A percentile compares a stretch with the other conserved stretches of the same genome.
Evolutionary conservation across 2,888 invertebrate genomes (phyloP).

Genomic region (Agapostemon virescens): DNA sequence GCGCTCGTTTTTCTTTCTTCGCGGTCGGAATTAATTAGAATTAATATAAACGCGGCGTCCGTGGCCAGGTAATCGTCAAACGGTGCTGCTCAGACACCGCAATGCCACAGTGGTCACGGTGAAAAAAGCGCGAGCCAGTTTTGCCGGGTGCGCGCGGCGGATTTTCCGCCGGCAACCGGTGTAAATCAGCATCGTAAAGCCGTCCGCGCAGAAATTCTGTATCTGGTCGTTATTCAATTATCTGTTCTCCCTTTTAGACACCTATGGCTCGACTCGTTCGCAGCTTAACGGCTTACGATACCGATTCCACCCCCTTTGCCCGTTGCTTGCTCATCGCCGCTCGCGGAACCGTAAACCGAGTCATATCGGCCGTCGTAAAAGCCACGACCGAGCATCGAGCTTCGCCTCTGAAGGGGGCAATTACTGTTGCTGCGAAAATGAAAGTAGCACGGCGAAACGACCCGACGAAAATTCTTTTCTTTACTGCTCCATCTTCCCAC

Average conservation of each 20-base stretch:
- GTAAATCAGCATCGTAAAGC: constrained; percentile 37
- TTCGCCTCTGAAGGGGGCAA: constrained; percentile 61
- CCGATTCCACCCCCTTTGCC: constrained; percentile 55
- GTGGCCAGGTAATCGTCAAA: neutral
- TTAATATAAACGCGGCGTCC: neutral
- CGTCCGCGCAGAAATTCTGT: constrained; percentile 34
- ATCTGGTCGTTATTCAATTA: constrained; percentile 59
- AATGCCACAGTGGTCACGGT: no score
- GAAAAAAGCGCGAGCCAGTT: neutral
- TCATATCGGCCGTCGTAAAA: constrained; percentile 70
- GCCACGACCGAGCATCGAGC: constrained; percentile 58
- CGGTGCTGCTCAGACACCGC: neutral
- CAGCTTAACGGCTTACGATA: constrained; percentile 68
- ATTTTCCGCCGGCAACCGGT: neutral
- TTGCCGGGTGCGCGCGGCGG: neutral
- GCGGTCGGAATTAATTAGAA: neutral
- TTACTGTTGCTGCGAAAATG: constrained; percentile 63
- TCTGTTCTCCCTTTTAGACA: constrained; percentile 50
- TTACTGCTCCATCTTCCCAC: constrained; percentile 13
- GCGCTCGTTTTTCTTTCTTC: no score
- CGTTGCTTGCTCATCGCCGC: constrained; percentile 46
- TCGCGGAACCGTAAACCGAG: constrained; percentile 69
- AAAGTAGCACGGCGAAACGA: constrained; percentile 36
- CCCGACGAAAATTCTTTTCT: constrained; percentile 17
- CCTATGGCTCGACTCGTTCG: constrained; percentile 53